Conservation (phyloP, 1,140 invertebrate species). For the Lepidurus apus region DNA sequence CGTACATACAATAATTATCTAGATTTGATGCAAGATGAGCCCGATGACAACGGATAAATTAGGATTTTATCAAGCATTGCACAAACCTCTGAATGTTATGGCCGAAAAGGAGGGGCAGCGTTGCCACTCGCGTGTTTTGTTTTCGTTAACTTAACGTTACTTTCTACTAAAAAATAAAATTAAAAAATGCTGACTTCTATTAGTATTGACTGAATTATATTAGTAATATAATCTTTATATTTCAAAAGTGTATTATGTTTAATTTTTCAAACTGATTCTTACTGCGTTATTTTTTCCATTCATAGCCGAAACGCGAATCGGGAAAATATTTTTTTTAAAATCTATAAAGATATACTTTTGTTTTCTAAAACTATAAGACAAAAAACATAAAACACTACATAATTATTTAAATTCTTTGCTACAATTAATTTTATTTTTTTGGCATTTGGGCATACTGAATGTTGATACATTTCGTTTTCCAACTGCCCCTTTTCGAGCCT, state of each 20-base stretch:
- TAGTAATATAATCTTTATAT: neutral
- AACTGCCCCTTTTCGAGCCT: neutral
- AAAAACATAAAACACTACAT: no score
- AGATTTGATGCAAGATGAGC: neutral
- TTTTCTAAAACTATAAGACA: neutral
- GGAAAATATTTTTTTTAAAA: neutral
- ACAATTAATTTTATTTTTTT: neutral
- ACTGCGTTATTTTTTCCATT: no score
- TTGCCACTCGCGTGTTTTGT: neutral
- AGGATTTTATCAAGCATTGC: neutral
- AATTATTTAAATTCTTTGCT: no score
- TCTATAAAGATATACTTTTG: neutral
- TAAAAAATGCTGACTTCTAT: neutral
- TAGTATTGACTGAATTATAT: neutral
- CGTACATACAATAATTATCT: neutral
- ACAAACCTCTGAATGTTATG: constrained; percentile 18
- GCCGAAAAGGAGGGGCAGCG: constrained; percentile 13
- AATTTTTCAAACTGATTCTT: neutral
- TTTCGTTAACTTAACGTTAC: neutral
- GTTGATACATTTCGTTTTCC: neutral
- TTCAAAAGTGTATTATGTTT: neutral
- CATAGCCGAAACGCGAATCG: no score
- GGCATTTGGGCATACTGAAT: neutral
- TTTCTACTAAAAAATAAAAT: neutral
- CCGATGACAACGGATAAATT: neutral